Percentiles rank a stretch among this genome's conserved stretches.
These are phyloP conservation scores for Dendronephthya gigantea DNA, from an alignment of 64 coral and sea anemone genomes.

Conservation along the genomic window DNA sequence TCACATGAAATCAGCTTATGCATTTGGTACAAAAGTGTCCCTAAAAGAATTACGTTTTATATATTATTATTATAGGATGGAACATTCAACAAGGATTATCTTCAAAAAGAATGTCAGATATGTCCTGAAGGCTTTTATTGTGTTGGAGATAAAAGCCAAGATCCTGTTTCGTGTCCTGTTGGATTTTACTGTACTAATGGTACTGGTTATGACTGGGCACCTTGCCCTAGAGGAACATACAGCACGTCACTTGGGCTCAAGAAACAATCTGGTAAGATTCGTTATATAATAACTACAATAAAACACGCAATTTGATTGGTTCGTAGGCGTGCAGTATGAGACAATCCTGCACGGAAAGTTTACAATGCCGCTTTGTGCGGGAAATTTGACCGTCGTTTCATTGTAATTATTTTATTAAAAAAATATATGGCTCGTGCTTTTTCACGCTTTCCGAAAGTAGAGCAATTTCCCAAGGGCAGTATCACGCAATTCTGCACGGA, in stretches of 20 bases:
- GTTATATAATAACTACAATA: background rate
- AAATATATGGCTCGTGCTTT: too few relatives aligned
- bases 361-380: too few relatives aligned
- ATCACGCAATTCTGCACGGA: too few relatives aligned
- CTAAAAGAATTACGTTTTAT: background rate
- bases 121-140: slow-evolving; percentile 89
- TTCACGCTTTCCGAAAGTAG: too few relatives aligned
- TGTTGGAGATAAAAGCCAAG: slow-evolving; percentile 90
- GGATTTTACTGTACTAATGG: slow-evolving; percentile 73
- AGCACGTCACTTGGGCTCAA: slow-evolving; percentile 56
- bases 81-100: slow-evolving; percentile 75
- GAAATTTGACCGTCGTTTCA: background rate
- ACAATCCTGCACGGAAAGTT: too few relatives aligned
- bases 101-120: slow-evolving; percentile 61
- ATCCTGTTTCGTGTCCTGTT: slow-evolving; percentile 64
- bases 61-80: slow-evolving; percentile 54
- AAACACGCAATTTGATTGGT: background rate
- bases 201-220: slow-evolving; percentile 83
- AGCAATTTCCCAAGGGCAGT: too few relatives aligned
- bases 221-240: slow-evolving; percentile 73
- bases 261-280: slow-evolving; percentile 60
- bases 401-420: background rate
- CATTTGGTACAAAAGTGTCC: too few relatives aligned
- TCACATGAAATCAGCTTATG: too few relatives aligned
- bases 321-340: too few relatives aligned